phyloP scores from a whole-genome alignment of 2,113 vertebrate species.

The Rhea americana region DNA sequence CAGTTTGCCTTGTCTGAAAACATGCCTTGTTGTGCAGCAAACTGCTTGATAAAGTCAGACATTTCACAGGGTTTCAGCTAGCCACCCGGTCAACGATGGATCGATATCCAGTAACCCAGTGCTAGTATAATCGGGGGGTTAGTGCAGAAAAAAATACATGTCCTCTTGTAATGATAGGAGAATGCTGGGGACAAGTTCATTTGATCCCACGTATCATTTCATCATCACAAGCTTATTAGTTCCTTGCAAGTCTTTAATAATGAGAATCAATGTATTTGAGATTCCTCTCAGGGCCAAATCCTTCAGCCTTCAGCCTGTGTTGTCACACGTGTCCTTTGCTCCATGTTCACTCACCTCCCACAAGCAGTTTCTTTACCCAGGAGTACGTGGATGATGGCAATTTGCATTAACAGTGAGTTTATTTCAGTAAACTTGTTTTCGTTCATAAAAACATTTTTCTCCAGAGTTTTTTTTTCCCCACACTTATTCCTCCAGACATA shows the following conservation, averaged over 20 bases:
- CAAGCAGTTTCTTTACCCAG: neutral
- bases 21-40: neutral
- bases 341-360: neutral
- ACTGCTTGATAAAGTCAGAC: neutral
- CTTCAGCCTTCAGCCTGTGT: neutral
- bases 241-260: neutral
- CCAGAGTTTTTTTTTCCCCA: neutral
- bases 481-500: neutral
- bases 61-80: neutral
- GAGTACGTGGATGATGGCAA: neutral
- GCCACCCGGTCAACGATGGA: neutral
- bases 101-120: neutral
- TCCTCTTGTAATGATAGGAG: neutral
- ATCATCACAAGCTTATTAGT: neutral
- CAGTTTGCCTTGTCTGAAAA: neutral
- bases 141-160: neutral
- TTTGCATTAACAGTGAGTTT: neutral
- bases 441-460: neutral
- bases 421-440: neutral
- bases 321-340: neutral
- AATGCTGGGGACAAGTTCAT: neutral
- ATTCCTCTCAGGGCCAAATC: rapidly evolving
- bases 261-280: neutral
- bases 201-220: neutral
- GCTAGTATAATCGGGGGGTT: neutral